Evolutionary conservation across 2,797 vertebrate genomes (phyloP), one percentile per base, ranked within the genome.

Genomic region (Octomys mimax): DNA sequence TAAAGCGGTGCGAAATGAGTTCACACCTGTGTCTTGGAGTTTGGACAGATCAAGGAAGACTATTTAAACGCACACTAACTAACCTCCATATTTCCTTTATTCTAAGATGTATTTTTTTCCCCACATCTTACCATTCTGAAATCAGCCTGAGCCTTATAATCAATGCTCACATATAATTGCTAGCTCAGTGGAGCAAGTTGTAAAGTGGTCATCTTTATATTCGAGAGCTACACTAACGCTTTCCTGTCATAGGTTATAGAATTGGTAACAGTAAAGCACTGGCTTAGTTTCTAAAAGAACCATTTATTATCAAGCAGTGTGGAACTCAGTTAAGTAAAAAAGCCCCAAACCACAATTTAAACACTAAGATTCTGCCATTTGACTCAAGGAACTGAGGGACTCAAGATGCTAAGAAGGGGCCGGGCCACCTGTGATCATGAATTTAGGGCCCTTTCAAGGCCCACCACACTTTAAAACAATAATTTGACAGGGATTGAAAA

Each of bases 51-150:
- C 2, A 19, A 86, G 46, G 77, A 90, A 92, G 57, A 78, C 90
- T 64, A 77, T 71, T 77, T 85, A 92, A 92, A 33, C 83, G 52
- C 77, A 77, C 81, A 91, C 68, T 52, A 88, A 89, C 89, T 86
- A 75, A 89, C 71, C 39, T 36, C 28, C 86, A 0, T 59, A 57
- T 75, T 81, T 95, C 36, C 33, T 95, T 79, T 94, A 66, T 36
- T 64, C 33, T 93, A 54, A 86, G 24, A 92, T 71, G 14, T 91
- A 49, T 19, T 24, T 95, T 64, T 73, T 82, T 31, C 33, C 31
- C 46, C 52, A 68, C 39, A 61, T 39, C 73, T 46, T 62, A 49
- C 93, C 71, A 70, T 87, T 87, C 77, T 73, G 36, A 95, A 87
- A 57, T 96, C 68, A 97, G 24, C 59, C 36, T 66, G 64, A 84